Evolutionary conservation across 1,140 invertebrate species (phyloP), one percentile per base, ranked within the genome.

Genomic region (Drosophila ironensis): DNA sequence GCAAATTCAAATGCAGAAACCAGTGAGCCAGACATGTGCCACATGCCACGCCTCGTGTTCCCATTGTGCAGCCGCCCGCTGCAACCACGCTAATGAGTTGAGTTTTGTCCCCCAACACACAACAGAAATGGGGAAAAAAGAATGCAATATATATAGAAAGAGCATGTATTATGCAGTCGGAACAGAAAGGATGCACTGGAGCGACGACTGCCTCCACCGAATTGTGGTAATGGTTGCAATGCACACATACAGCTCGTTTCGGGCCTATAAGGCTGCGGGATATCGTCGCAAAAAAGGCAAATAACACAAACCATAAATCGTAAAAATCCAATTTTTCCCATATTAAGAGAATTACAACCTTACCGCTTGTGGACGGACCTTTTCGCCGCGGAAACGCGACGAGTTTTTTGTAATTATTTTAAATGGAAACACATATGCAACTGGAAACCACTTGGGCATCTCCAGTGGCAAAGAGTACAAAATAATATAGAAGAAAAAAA

Each of bases 31-130:
- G 77, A 82, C 73, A 86, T 84, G 48, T 73, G 78, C 47, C 67
- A 73, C 60, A 81, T 69, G 51, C 51, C 64, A 69, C 51, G 64
- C 66, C 66, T 44, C 54, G 48, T 72, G 60, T 45, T 52, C 52
- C 22, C 51, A 61, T 69, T 69, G 64, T 69, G 35, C 1, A 24
- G 30, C 19, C 24, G 3, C 8, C n/a, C 28, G 28, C 9, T 0
- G 24, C 16, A 38, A 12, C 7, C 50, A 84, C 78, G 78, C 80
- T 84, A 84, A 84, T 84, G 78, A 84, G 78, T 84, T 77, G 64
- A 48, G 52, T 75, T 71, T 53, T 47, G 44, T 67, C 63, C 46
- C n/a, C 42, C 40, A 60, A 46, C 48, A 70, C 70, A 80, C 53
- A 82, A 56, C 11, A 12, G 9, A 3, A 27, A 2, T 4, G 11